Evolutionary conservation across 2,113 vertebrate genomes (phyloP), one percentile per base, ranked within the genome.

Genomic region (Vulpes ferrilata): DNA sequence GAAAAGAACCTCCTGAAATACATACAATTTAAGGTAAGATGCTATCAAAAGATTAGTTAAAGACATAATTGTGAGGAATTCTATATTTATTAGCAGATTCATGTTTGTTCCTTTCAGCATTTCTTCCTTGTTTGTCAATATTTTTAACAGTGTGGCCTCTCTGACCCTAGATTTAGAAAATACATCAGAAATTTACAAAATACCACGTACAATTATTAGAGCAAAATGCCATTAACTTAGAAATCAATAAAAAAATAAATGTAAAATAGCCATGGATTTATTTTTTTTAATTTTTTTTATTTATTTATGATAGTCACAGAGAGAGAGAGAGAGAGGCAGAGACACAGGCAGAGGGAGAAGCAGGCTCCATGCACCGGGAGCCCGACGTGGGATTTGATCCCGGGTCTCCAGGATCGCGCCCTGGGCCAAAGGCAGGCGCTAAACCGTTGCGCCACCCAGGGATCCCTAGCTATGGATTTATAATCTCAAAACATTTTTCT

Each of bases 21-120:
- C 86, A 98, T 99, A 95, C 92, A n/a, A 35, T 99, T 99, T 94
- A 98, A 99, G 99, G 99, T 99, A 95, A 96, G 90, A 67, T 32
- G 12, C n/a, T 67, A 25, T 27, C 43, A 32, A 84, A 65, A 80
- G 51, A 30, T 25, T 76, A 57, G 32, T n/a, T 35, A n/a, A 13
- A 4, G 23, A 35, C 17, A 51, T 20, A 8, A 57, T 1, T 32
- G 12, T 67, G 32, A 87, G 11, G 32, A 90, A 25, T 51, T 43
- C 10, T 15, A 2, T 57, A 48, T 12, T 82, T 84, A n/a, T 48
- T 65, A 17, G 7, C 51, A 17, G 16, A 76, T 60, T 89, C 30
- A 15, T 23, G 55, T 22, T 69, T 48, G 7, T 48, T 25, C 55
- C 17, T 93, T 78, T 82, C 43, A 65, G 3, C 53, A 62, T 64